Evolutionary conservation across 2,888 invertebrate species (phyloP), one percentile per base, ranked within the genome.

Genomic region (Baccha elongata): DNA sequence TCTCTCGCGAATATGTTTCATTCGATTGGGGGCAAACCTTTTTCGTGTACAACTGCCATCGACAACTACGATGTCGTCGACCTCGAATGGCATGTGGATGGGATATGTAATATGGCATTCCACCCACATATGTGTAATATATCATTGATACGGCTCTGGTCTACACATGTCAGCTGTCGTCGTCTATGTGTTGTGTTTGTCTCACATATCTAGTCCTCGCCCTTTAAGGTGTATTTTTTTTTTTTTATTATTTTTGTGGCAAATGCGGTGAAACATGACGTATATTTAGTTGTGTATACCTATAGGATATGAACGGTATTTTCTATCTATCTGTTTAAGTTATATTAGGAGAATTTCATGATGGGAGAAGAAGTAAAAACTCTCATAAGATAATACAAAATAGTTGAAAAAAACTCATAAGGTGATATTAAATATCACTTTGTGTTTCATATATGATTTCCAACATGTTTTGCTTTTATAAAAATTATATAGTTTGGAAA

Each of bases 111-210:
- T 81, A 75, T 65, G 64, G 42, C 67, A 73, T 73, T n/a, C 62
- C 83, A 68, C 72, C 78, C 78, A 78, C 64, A 58, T n/a, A n/a
- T 64, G 78, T 73, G 68, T 78, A 78, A 83, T 83, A 78, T 83
- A 83, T 83, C 83, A 83, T 69, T 83, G 78, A 78, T 83, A 72
- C 83, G 58, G 48, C 62, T 68, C 67, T 78, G 50, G 72, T 78
- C 72, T 83, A 68, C 83, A 68, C 83, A 73, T 78, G 78, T 83
- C 78, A 78, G 83, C 78, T 83, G 83, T 68, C 73, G 72, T 73
- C 83, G 68, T 83, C 73, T 67, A 50, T 55, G 72, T 78, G 72
- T 78, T 81, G 52, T 75, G 58, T 52, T 53, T 65, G 75, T 65
- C 37, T 81, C 55, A 29, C 35, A 71, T 75, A 69, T 69, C 68